Conservation (phyloP, 2,113 vertebrate genomes). For the Micromys minutus region DNA sequence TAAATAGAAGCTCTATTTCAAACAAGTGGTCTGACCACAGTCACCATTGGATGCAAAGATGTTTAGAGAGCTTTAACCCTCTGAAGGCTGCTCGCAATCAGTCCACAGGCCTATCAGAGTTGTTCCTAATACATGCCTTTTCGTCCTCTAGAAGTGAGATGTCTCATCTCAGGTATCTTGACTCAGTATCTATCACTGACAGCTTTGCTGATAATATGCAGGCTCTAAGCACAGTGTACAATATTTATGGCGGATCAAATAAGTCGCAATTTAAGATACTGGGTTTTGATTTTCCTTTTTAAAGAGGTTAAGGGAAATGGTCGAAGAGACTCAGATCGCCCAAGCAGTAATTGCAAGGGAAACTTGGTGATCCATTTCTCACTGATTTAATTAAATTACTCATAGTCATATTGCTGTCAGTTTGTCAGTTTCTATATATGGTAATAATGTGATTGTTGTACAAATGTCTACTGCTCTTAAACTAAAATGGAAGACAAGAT, state of each 20-base stretch:
- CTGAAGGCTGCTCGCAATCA: not conserved
- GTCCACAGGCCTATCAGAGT: not conserved
- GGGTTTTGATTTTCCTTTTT: not conserved
- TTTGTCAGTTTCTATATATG: not conserved
- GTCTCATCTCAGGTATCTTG: not conserved
- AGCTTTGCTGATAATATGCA: not conserved
- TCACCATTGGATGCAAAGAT: not conserved
- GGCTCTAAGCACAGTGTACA: not conserved
- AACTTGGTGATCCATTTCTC: not conserved
- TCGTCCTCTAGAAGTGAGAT: not conserved
- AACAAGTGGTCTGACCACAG: not conserved
- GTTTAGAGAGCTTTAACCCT: too few relatives aligned
- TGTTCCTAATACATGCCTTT: not conserved
- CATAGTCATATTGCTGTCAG: not conserved
- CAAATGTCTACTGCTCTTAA: not conserved
- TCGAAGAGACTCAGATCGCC: not conserved
- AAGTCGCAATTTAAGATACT: not conserved
- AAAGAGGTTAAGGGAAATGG: not conserved
- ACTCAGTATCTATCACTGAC: not conserved
- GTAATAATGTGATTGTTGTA: not conserved
- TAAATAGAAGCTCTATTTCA: not conserved
- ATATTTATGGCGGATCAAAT: not conserved
- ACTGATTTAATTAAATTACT: not conserved
- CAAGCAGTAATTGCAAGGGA: not conserved
- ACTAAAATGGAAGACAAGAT: not conserved